Evolutionary conservation across 2,113 vertebrate species (phyloP).

Genomic region (Talpa occidentalis): DNA sequence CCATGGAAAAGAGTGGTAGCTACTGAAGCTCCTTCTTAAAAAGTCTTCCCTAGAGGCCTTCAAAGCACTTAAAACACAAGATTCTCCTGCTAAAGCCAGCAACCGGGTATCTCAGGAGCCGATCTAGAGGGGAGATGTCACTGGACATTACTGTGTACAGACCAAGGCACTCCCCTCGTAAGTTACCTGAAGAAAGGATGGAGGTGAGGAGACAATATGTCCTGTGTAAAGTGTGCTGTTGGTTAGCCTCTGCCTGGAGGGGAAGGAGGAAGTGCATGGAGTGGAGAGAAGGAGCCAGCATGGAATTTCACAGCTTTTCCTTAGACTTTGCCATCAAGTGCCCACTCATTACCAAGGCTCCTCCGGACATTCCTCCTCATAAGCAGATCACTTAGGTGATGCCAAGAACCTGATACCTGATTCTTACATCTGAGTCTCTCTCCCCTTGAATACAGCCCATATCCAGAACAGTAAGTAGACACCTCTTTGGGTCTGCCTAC

Average conservation of each 20-base stretch:
- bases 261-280: rapidly evolving
- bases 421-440: not conserved
- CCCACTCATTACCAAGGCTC: not conserved
- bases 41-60: not conserved
- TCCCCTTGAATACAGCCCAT: not conserved
- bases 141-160: rapidly evolving
- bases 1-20: not conserved
- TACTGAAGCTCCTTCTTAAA: not conserved
- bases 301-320: not conserved
- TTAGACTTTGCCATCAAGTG: not conserved
- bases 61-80: not conserved
- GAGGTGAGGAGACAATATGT: rapidly evolving
- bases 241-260: not conserved
- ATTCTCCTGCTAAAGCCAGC: not conserved
- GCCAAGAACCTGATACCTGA: not conserved
- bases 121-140: rapidly evolving
- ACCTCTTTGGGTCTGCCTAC: not conserved
- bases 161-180: not conserved
- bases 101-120: rapidly evolving
- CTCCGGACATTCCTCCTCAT: not conserved
- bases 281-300: no score
- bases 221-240: rapidly evolving
- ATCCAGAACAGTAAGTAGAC: not conserved
- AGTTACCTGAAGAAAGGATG: not conserved
- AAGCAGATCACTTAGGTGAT: not conserved